phyloP scores from a whole-genome alignment of 30 jellyfish, hydroid and myxozoan genomes.

The Aurelia aurita complex sp. Pacific region DNA sequence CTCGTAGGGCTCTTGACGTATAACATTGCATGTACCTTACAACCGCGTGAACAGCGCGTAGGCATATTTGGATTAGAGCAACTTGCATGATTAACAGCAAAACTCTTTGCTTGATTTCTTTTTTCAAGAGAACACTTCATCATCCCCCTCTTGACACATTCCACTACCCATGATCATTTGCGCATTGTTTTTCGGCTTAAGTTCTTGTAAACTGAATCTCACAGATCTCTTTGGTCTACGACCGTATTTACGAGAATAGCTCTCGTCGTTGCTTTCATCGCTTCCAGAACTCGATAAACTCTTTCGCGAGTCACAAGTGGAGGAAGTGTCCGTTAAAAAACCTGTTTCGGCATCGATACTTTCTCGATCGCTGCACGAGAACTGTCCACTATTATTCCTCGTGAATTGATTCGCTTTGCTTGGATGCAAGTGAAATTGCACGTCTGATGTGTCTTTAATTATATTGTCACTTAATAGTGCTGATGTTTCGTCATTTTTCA shows the following conservation, averaged over 20 bases:
- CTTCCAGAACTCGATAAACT: conserved; percentile 62
- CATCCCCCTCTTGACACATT: conserved; percentile 18
- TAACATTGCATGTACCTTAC: too few relatives aligned
- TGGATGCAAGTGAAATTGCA: conserved; percentile 35
- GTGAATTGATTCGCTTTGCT: not conserved
- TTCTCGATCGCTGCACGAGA: conserved; percentile 26
- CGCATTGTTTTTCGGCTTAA: not conserved
- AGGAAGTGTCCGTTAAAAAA: conserved; percentile 47
- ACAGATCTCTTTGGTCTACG: conserved; percentile 49
- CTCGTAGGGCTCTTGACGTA: too few relatives aligned
- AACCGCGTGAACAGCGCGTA: too few relatives aligned
- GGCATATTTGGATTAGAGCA: too few relatives aligned
- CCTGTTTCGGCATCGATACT: conserved; percentile 66
- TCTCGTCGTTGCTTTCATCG: conserved; percentile 69
- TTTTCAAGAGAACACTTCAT: conserved; percentile 61
- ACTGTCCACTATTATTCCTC: conserved; percentile 9
- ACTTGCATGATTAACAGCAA: too few relatives aligned
- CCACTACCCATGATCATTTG: not conserved
- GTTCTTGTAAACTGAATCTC: conserved; percentile 36
- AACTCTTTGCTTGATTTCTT: too few relatives aligned
- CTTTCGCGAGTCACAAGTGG: conserved; percentile 61
- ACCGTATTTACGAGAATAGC: conserved; percentile 16
- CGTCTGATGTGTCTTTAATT: not conserved
- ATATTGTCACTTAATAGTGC: conserved; percentile 6
- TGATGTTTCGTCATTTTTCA: conserved; percentile 4